A percentile compares a stretch with the other conserved stretches of the same genome.
phyloP scores from a whole-genome alignment of 2,888 invertebrate genomes.

The Thymelicus sylvestris region DNA sequence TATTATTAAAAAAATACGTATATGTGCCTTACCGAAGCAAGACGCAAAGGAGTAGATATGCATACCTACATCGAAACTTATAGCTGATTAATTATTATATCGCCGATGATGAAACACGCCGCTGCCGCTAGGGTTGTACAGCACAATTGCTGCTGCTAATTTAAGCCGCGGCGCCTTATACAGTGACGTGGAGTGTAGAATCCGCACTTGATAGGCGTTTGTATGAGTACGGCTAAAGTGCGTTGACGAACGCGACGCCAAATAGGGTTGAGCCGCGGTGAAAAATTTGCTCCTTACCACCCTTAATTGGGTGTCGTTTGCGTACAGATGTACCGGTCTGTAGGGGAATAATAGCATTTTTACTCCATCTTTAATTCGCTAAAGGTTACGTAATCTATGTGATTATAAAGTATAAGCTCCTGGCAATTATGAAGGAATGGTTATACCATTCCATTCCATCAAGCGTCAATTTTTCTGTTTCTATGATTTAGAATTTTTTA shows the following conservation, averaged over 20 bases:
- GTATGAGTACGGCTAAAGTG: slow-evolving; percentile 73
- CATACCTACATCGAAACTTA: no score
- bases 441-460: no score
- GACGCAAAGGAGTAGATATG: no score
- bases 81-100: background rate
- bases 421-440: no score
- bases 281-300: slow-evolving; percentile 82
- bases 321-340: slow-evolving; percentile 39
- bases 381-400: no score
- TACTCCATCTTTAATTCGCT: background rate
- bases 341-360: background rate
- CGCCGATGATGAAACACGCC: slow-evolving; percentile 1
- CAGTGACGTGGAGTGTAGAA: slow-evolving; percentile 75
- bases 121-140: slow-evolving; percentile 51
- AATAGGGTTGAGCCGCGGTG: slow-evolving; percentile 77
- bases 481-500: no score
- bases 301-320: slow-evolving; percentile 78
- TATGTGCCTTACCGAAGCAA: no score
- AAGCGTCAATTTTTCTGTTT: no score
- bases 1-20: no score
- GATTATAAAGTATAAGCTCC: no score
- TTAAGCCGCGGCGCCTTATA: slow-evolving; percentile 81
- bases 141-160: slow-evolving; percentile 81
- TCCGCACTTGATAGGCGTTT: slow-evolving; percentile 81
- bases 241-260: slow-evolving; percentile 78